Conservation (phyloP, 92 coral and sea anemone genomes). For the Zoanthus gigantus region DNA sequence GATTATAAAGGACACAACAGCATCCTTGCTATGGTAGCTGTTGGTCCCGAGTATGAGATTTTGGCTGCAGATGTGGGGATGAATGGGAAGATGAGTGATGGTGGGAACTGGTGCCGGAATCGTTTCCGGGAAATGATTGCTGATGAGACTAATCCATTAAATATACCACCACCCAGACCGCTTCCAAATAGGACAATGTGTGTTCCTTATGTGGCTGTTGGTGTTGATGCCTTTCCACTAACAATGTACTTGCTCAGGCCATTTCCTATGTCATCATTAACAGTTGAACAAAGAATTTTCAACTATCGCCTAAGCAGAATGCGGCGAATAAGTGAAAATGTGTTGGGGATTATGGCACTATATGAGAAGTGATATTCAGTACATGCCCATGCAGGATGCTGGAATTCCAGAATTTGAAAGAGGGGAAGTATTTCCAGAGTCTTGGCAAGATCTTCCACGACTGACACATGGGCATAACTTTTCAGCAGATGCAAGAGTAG, state of each 20-base stretch:
- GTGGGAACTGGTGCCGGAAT: constrained; percentile 47
- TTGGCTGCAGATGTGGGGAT: constrained; percentile 63
- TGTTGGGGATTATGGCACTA: constrained; percentile 59
- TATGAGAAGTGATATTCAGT: constrained; percentile 25
- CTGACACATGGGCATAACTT: constrained; percentile 29
- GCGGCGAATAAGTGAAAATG: constrained; percentile 59
- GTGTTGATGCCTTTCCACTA: constrained; percentile 41
- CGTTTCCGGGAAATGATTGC: constrained; percentile 55
- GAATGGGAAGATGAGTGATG: constrained; percentile 57
- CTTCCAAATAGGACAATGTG: constrained; percentile 53
- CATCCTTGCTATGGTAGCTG: constrained; percentile 50
- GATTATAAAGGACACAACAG: constrained; percentile 59
- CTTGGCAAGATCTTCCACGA: constrained; percentile 26
- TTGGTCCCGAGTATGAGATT: constrained; percentile 64
- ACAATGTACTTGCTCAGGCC: constrained; percentile 37
- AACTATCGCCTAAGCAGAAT: constrained; percentile 51
- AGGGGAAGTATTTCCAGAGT: constrained; percentile 5
- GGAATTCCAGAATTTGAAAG: constrained; percentile 37
- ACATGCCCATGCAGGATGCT: constrained; percentile 10
- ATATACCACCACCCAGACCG: constrained; percentile 56
- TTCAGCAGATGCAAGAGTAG: constrained; percentile 45
- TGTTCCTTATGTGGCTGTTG: constrained; percentile 41
- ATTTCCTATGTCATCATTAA: constrained; percentile 43
- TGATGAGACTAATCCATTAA: constrained; percentile 15
- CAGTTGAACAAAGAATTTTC: constrained; percentile 41